Percentiles rank a stretch among this genome's conserved stretches.
These are phyloP conservation scores for Sarcophaga subvicina DNA, from an alignment of 2,888 invertebrate species.

Conservation along the genomic window DNA sequence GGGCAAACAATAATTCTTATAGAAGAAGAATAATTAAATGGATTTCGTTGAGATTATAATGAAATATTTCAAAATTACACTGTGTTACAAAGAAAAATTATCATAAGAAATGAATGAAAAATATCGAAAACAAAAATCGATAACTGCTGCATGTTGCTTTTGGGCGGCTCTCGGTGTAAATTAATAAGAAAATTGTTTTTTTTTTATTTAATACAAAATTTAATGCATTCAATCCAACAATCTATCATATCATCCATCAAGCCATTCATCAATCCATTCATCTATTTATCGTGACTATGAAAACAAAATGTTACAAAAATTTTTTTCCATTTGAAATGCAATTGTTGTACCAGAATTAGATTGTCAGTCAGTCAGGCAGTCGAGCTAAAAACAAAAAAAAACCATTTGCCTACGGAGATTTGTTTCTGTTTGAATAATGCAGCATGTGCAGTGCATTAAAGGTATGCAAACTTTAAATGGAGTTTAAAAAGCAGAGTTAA, in stretches of 20 bases:
- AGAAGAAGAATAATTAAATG: too few species aligned
- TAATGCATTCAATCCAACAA: not conserved
- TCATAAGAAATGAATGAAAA: too few species aligned
- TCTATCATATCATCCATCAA: not conserved
- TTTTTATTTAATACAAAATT: not conserved
- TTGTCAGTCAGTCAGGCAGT: conserved; percentile 51
- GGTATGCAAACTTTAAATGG: too few species aligned
- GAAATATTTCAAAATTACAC: too few species aligned
- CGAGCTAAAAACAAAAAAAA: conserved; percentile 28
- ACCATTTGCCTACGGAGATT: conserved; percentile 19
- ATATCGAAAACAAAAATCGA: too few species aligned
- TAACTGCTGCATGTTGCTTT: too few species aligned
- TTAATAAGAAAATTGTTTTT: not conserved
- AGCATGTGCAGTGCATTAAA: not conserved
- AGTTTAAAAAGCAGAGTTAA: too few species aligned
- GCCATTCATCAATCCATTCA: conserved; percentile 3
- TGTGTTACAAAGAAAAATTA: too few species aligned
- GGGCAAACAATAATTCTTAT: too few species aligned
- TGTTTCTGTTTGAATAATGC: not conserved
- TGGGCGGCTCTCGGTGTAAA: too few species aligned
- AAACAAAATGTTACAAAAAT: not conserved
- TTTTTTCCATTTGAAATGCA: conserved; percentile 39
- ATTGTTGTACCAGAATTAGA: conserved; percentile 9
- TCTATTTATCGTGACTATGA: conserved; percentile 29
- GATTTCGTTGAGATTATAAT: too few species aligned